Evolutionary conservation across 2,113 vertebrate genomes (phyloP).

Genomic region (Erinaceus europaeus): DNA sequence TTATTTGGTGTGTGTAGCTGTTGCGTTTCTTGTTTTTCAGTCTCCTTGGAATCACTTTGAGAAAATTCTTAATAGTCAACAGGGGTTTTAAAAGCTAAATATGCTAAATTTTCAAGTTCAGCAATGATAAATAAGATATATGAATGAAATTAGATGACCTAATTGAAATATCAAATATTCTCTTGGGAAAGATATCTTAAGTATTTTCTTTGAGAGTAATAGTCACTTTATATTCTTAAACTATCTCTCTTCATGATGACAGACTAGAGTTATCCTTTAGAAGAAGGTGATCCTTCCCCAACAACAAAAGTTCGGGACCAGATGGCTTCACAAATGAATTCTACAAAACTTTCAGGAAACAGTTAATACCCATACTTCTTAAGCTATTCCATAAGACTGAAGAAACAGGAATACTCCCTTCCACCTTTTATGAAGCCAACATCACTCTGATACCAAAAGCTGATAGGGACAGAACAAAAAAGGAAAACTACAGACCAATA

Average conservation of each 20-base stretch:
- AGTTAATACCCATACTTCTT: too few relatives aligned
- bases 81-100: neutral
- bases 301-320: too few relatives aligned
- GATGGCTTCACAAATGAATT: too few relatives aligned
- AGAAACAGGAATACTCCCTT: too few relatives aligned
- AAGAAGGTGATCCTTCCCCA: too few relatives aligned
- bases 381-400: too few relatives aligned
- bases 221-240: neutral
- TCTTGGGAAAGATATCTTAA: neutral
- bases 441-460: too few relatives aligned
- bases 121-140: neutral
- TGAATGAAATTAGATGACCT: neutral
- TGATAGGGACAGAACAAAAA: too few relatives aligned
- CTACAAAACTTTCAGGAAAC: too few relatives aligned
- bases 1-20: neutral
- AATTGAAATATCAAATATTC: neutral
- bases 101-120: neutral
- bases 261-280: too few relatives aligned
- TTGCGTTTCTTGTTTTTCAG: neutral
- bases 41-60: neutral
- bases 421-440: too few relatives aligned
- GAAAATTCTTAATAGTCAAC: conserved; percentile 1
- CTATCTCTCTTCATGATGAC: neutral
- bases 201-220: neutral
- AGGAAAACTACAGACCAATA: too few relatives aligned